Conservation (phyloP, 2,888 invertebrate species). For the Gastracanthus pulcherrimus region DNA sequence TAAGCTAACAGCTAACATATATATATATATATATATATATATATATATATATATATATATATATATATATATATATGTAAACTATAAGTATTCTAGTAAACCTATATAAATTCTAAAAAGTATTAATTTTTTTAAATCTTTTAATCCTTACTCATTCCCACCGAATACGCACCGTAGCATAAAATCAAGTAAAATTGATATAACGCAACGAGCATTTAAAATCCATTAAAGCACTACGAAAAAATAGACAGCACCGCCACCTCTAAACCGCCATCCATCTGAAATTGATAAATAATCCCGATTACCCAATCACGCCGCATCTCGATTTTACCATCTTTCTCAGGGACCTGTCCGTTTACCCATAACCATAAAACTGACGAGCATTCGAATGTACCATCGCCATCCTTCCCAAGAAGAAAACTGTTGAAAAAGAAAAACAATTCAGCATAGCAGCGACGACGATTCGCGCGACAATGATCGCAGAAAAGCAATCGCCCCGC, state of each 20-base stretch:
- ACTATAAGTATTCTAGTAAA: too few species aligned
- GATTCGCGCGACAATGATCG: conserved; percentile 2
- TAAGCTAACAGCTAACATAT: too few species aligned
- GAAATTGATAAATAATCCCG: conserved; percentile 33
- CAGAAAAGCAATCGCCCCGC: background rate
- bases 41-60: too few species aligned
- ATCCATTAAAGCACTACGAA: background rate
- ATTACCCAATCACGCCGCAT: conserved; percentile 9
- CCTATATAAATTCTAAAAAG: too few species aligned
- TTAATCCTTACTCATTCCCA: too few species aligned
- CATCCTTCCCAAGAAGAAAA: too few species aligned
- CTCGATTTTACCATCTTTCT: background rate
- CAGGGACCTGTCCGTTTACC: too few species aligned
- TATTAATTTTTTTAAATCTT: too few species aligned
- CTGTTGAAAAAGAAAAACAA: background rate
- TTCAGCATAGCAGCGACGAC: background rate
- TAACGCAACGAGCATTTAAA: background rate
- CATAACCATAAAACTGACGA: background rate
- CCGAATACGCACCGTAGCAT: too few species aligned
- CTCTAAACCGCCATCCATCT: background rate
- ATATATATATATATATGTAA: too few species aligned
- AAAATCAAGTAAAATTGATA: background rate
- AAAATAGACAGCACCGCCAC: background rate
- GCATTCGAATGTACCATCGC: background rate
- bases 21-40: too few species aligned